These are phyloP conservation scores for Muscicapa striata DNA, from an alignment of 2,797 vertebrate genomes.

Conservation along the genomic window DNA sequence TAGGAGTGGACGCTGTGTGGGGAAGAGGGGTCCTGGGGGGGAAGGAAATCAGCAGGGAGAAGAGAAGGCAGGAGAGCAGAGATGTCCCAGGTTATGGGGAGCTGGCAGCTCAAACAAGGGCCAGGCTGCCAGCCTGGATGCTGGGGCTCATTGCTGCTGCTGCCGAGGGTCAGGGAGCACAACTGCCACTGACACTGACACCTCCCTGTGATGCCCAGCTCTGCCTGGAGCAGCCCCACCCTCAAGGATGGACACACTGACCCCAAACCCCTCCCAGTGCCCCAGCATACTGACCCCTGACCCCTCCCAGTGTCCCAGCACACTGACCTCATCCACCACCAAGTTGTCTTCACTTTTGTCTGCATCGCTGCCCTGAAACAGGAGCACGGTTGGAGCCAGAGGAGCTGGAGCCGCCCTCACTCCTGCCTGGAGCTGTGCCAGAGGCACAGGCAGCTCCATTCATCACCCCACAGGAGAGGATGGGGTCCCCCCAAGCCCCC, in stretches of 20 bases:
- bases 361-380: slow-evolving; percentile 85
- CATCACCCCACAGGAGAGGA: rapidly evolving
- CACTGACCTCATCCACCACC: slow-evolving; percentile 89
- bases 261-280: neutral
- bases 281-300: neutral
- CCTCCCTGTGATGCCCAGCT: neutral
- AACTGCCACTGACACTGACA: neutral
- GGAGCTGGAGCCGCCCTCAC: rapidly evolving
- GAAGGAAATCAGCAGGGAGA: neutral
- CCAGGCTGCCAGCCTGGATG: neutral
- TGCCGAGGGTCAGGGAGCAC: rapidly evolving
- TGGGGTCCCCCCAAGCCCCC: neutral
- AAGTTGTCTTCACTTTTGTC: slow-evolving; percentile 92
- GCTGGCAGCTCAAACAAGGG: neutral
- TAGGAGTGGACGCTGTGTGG: slow-evolving; percentile 89
- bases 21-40: slow-evolving; percentile 80
- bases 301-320: neutral
- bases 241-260: rapidly evolving
- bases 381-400: neutral
- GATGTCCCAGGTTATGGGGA: rapidly evolving
- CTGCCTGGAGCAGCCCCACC: rapidly evolving
- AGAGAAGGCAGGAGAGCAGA: neutral
- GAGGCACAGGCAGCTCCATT: neutral
- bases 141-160: neutral
- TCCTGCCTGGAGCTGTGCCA: neutral